Evolutionary conservation across 2,113 vertebrate species (phyloP), one percentile per base, ranked within the genome.

Genomic region (Corapipo altera): DNA sequence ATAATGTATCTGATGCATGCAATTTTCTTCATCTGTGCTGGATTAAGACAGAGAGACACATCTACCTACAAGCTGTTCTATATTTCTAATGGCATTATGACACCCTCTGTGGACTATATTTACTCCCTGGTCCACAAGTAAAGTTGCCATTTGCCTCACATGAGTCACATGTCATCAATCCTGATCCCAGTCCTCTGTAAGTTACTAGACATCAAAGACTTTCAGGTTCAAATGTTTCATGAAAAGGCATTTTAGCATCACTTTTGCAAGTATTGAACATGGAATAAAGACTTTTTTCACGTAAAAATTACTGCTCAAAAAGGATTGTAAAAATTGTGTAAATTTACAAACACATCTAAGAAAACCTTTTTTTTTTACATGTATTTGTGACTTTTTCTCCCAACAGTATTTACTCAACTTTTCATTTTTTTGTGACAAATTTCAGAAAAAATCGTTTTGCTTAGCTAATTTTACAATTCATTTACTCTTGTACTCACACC

Each of bases 1-100:
- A 23, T 18, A 41, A 51, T 0, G 0, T 18, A 28, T 28, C 37
- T 28, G 6, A 55, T 21, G 15, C 13, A 44, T 6, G 7, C 20
- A 32, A 15, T 54, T 76, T n/a, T 41, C 48, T 61, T 66, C 24
- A 9, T 26, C 24, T 64, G 44, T 33, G 10, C 8, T 58, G 51
- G 57, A 46, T 71, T 77, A 33, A 39, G 43, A 23, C 17, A 61
- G 43, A 54, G 51, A 73, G 7, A 39, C 20, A 79, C 32, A 76
- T 14, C 55, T 54, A 41, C 12, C n/a, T 17, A 12, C 8, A 46
- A 46, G 41, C 30, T 23, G 5, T 37, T 88, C 10, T 24, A 15
- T 19, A 8, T 44, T 92, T 84, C 32, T n/a, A 6, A 18, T 23
- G 57, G 11, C 4, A 2, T 35, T 41, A 19, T 2, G 39, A 61